A percentile compares a stretch with the other conserved stretches of the same genome.
Conservation (phyloP, 2,797 vertebrate genomes). For the Neosilurus hyrtlii region DNA sequence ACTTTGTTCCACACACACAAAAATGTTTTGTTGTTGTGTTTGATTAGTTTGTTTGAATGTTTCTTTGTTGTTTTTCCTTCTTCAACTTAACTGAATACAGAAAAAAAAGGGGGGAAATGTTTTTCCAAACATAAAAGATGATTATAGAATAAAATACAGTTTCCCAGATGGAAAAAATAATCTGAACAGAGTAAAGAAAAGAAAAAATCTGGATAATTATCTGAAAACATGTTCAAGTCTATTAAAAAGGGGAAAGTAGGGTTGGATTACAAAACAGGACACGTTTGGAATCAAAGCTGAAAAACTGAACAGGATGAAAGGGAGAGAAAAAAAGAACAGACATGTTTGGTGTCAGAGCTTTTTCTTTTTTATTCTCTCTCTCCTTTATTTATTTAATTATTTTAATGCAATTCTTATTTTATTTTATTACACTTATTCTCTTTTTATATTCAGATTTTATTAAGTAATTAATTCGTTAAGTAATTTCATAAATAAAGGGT, state of each 20-base stretch:
- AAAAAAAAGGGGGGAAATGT: background rate
- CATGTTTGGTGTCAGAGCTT: no score
- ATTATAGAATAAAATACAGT: background rate
- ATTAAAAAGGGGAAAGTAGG: background rate
- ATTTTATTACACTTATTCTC: no score
- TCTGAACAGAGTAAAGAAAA: background rate
- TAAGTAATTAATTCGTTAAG: no score
- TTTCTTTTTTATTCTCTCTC: no score
- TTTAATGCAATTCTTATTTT: no score
- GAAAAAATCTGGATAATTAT: background rate
- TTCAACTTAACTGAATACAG: background rate
- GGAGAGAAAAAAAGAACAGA: background rate
- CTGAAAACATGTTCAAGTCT: background rate
- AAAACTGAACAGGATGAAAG: background rate
- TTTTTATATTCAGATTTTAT: no score
- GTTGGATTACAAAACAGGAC: background rate
- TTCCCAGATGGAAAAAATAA: background rate
- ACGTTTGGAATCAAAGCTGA: background rate
- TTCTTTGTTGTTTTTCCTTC: background rate
- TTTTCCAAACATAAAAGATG: background rate
- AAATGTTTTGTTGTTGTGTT: no score
- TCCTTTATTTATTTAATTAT: no score
- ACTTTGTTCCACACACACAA: no score
- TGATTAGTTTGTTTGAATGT: no score
- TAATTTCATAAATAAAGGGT: no score